Percentiles rank a stretch among this genome's conserved stretches.
Conservation (phyloP, 2,113 vertebrate species). For the Lophius piscatorius region DNA sequence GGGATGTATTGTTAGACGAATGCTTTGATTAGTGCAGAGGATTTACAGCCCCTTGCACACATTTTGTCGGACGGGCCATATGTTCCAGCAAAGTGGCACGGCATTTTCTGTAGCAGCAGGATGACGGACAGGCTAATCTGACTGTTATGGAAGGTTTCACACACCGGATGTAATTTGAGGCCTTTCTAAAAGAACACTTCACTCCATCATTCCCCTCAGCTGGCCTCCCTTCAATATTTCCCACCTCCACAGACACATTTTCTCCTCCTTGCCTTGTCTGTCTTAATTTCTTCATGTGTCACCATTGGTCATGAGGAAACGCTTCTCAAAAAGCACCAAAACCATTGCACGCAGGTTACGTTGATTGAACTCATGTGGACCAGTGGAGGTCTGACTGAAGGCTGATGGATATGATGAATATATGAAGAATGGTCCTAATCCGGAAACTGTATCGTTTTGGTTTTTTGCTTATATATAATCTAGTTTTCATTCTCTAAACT, state of each 20-base stretch:
- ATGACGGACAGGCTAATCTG: conserved; percentile 69
- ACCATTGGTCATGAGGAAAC: conserved; percentile 10
- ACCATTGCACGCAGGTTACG: conserved; percentile 4
- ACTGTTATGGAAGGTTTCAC: conserved; percentile 61
- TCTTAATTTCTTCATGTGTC: conserved; percentile 26
- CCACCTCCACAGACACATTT: conserved; percentile 3
- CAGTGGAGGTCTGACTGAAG: conserved; percentile 16
- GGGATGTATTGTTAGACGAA: conserved; percentile 45
- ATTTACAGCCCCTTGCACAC: conserved; percentile 47
- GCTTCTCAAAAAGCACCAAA: conserved; percentile 9
- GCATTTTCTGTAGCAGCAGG: conserved; percentile 27
- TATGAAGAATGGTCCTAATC: too few relatives aligned
- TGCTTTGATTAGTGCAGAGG: conserved; percentile 40
- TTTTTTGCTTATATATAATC: conserved; percentile 10
- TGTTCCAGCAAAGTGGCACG: conserved; percentile 44
- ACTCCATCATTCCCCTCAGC: conserved; percentile 26
- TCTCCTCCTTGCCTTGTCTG: conserved; percentile 3
- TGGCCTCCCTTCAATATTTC: conserved; percentile 7
- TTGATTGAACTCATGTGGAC: neutral
- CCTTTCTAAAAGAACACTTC: conserved; percentile 33
- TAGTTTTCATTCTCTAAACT: neutral
- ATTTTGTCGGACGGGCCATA: conserved; percentile 42
- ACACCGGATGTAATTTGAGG: conserved; percentile 59
- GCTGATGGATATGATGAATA: conserved; percentile 17
- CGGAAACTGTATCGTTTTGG: too few relatives aligned